Evolutionary conservation across 2,113 vertebrate species (phyloP), one percentile per base, ranked within the genome.

Genomic region (Myxocyprinus asiaticus): DNA sequence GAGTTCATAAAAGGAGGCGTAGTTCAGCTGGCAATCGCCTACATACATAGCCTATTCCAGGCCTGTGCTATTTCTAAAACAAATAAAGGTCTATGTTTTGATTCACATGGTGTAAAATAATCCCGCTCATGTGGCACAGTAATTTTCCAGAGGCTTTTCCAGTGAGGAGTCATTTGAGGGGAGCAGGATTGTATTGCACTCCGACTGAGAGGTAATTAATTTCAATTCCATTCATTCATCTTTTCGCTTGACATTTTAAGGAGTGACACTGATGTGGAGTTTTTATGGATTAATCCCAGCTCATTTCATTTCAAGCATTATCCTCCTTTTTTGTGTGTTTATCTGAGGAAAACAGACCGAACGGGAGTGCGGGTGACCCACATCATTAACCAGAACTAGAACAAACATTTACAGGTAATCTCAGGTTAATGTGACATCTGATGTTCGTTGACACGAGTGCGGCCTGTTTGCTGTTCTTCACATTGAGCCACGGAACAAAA

Each of bases 121-220:
- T 74, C 59, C 72, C 45, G 7, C 72, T 63, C 58, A 33, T 62
- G 58, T 63, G 71, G 58, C 33, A 15, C 58, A 58, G 55, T 58
- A 0, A 58, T 61, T 69, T 42, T 67, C 15, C 53, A 11, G 50
- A 59, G 43, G 22, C 61, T 76, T 53, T 51, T 79, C 67, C 69
- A 63, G 72, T 58, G 74, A 64, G 72, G 11, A 72, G 44, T 72
- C 68, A 73, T 73, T 67, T 71, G 45, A 58, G 74, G 14, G 62
- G 15, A 70, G 67, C 14, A 15, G 63, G 76, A 82, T 59, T 67
- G 73, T 63, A 48, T 82, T 74, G 69, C 72, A 74, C 81, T 75
- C 63, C 7, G 43, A 68, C 70, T 79, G 66, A 76, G 71, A 79
- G 66, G 65, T 79, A 79, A 79, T 83, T 79, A 79, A 83, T 83